Conservation (phyloP, 2,113 vertebrate species). For the Catharus fuscescens region DNA sequence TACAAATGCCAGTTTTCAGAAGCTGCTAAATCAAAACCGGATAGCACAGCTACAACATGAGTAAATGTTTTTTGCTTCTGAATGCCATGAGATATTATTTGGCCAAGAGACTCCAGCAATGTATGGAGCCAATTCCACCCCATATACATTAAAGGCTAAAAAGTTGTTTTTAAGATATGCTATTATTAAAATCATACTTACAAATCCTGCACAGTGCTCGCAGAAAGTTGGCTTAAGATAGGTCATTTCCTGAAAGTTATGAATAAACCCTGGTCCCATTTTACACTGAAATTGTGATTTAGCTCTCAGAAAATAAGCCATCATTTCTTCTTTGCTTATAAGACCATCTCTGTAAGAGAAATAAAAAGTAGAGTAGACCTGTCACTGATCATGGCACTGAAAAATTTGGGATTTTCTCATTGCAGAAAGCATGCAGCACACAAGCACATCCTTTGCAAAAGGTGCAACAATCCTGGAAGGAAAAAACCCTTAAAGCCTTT, state of each 20-base stretch:
- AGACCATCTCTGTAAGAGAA: constrained; percentile 85
- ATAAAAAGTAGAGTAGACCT: not conserved
- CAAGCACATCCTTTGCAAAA: not conserved
- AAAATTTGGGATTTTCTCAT: not conserved
- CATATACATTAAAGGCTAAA: not conserved
- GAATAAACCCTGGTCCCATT: constrained; percentile 97
- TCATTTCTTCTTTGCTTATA: constrained; percentile 99
- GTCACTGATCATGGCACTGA: not conserved
- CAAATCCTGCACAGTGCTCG: constrained; percentile 97
- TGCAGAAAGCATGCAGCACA: not conserved
- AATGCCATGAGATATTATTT: not conserved
- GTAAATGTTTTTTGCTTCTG: not conserved
- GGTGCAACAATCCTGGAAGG: not conserved
- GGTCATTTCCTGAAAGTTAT: constrained; percentile 97
- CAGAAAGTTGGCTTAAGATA: constrained; percentile 98
- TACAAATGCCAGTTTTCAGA: not conserved
- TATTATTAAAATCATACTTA: constrained; percentile 76
- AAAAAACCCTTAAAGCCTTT: not conserved
- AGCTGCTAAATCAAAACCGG: not conserved
- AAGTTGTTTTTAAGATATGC: not conserved
- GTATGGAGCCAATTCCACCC: not conserved
- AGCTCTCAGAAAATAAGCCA: constrained; percentile 94
- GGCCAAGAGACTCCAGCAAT: not conserved
- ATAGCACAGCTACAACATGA: not conserved
- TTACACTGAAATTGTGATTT: constrained; percentile 95